Base-by-base conservation (phyloP, 2,888 invertebrate genomes). In the Odontocolon sp. region DNA sequence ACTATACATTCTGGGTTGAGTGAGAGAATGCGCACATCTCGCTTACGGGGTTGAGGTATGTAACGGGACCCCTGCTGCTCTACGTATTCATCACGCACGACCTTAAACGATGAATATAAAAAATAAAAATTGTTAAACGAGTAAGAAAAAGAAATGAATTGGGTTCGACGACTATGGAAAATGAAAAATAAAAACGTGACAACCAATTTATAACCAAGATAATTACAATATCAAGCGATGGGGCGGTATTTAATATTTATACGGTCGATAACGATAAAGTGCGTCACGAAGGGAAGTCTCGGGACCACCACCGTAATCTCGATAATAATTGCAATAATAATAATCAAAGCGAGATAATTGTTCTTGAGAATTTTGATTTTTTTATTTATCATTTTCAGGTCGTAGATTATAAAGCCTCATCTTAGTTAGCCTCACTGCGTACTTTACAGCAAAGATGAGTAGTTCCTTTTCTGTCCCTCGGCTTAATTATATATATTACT, bases 161-260 rank as follows among this genome's bases (percentile, higher is more conserved):
- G 11, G 56, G 47, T 28, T 45, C 26, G 28, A 54, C 8, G 36
- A 47, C n/a, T 33, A 38, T 56, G 16, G 54, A 57, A 52, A 36
- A 50, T 36, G 57, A 54, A 26, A 23, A 45, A 56, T 59, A 67
- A 86, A 87, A 87, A 85, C 80, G 84, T 87, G 88, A 88, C 86
- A 86, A 86, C 86, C 86, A 86, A 89, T 89, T 89, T 88, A 88
- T 87, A 87, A 88, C 85, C 83, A 79, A 79, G 85, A 86, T 88
- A 89, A 88, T 89, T 88, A 87, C 87, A 88, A 88, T 88, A 89
- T 88, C 85, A 88, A 86, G 83, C 66, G 40, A 59, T 77, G 78
- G 67, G 64, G 78, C 74, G 77, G 77, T 78, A 81, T 83, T 83
- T 84, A 80, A 85, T 84, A 82, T 77, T 71, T 77, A 77, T 80